Conservation (phyloP, 2,888 invertebrate genomes). For the Mimumesa dahlbomi region DNA sequence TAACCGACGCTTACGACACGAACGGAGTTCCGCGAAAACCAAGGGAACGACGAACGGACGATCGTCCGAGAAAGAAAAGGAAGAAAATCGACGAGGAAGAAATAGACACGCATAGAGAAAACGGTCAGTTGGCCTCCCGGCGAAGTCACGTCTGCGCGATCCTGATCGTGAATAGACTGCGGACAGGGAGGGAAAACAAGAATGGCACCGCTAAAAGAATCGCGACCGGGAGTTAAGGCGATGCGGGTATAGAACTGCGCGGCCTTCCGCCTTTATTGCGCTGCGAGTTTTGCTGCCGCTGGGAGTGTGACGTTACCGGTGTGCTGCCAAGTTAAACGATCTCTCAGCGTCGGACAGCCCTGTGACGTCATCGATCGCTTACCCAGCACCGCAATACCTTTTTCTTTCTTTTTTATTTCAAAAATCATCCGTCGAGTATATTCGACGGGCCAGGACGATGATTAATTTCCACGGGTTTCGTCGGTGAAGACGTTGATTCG, state of each 20-base stretch:
- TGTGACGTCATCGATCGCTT: constrained; percentile 24
- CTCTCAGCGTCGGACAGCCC: constrained; percentile 31
- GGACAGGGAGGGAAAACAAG: constrained; percentile 15
- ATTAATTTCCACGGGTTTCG: constrained; percentile 41
- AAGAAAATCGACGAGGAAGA: too few species aligned
- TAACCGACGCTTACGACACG: too few species aligned
- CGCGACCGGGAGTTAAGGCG: constrained; percentile 51
- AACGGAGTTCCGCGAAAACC: too few species aligned
- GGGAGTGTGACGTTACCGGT: constrained; percentile 1
- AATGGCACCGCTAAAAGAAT: constrained; percentile 17
- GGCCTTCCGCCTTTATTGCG: constrained; percentile 73
- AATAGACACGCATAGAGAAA: constrained; percentile 7
- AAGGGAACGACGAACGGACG: too few species aligned
- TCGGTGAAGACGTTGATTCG: constrained; percentile 30
- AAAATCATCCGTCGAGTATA: neutral
- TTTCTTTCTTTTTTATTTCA: neutral
- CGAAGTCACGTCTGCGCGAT: constrained; percentile 30
- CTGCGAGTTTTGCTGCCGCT: constrained; percentile 38
- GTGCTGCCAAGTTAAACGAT: constrained; percentile 47
- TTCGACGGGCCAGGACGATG: constrained; percentile 4
- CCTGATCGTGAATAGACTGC: constrained; percentile 36
- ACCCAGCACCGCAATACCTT: constrained; percentile 19
- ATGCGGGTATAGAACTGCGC: constrained; percentile 54
- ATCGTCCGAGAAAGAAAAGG: neutral
- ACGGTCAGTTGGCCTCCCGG: constrained; percentile 24